These are phyloP conservation scores for Prostheceraeus crozeri DNA, from an alignment of 2,888 invertebrate genomes.

Conservation along the genomic window DNA sequence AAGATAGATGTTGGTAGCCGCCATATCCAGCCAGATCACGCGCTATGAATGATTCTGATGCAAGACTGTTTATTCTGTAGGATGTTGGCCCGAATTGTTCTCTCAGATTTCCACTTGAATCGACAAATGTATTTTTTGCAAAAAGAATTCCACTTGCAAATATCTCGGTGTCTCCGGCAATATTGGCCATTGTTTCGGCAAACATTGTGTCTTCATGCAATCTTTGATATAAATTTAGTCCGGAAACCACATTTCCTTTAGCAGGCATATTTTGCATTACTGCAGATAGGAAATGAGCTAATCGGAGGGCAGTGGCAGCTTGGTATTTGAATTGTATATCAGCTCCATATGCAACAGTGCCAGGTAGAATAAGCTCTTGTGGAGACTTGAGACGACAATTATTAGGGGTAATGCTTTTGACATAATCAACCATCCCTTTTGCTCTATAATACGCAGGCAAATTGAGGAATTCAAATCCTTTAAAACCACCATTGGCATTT, in stretches of 20 bases:
- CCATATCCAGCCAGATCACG: too few relatives aligned
- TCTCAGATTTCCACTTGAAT: slow-evolving; percentile 41
- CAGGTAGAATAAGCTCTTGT: slow-evolving; percentile 67
- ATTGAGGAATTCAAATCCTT: too few relatives aligned
- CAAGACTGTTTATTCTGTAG: too few relatives aligned
- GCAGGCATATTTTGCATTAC: too few relatives aligned
- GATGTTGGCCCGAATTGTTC: slow-evolving; percentile 49
- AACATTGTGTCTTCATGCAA: too few relatives aligned
- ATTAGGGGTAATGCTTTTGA: background rate
- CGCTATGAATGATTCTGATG: too few relatives aligned
- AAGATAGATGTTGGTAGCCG: slow-evolving; percentile 75
- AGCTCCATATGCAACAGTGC: slow-evolving; percentile 77
- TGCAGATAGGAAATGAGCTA: slow-evolving; percentile 89
- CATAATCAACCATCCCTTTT: background rate
- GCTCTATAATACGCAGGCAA: too few relatives aligned
- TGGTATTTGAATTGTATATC: slow-evolving; percentile 79
- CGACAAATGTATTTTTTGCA: slow-evolving; percentile 89
- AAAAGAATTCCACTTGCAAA: slow-evolving; percentile 83
- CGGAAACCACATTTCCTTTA: too few relatives aligned
- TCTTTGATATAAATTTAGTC: too few relatives aligned
- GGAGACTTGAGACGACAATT: slow-evolving; percentile 32
- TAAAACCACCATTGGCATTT: too few relatives aligned
- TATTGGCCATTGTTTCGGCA: slow-evolving; percentile 80
- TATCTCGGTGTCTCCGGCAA: slow-evolving; percentile 81
- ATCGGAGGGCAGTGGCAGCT: slow-evolving; percentile 86